phyloP scores from a whole-genome alignment of 2,113 vertebrate species.

The Ictalurus furcatus region DNA sequence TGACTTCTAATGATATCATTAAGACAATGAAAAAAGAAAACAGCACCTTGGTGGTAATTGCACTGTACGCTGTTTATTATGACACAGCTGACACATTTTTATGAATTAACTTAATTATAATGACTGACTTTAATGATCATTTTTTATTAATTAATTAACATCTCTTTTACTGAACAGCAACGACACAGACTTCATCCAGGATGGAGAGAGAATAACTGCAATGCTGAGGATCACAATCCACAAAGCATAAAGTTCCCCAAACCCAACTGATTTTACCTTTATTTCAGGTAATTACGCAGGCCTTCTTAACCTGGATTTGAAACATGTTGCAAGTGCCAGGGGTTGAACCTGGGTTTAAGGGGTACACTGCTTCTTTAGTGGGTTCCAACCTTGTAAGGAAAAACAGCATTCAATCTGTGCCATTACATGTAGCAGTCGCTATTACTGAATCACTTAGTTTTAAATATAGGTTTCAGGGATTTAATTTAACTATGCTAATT shows the following conservation, averaged over 20 bases:
- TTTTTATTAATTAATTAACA: background rate
- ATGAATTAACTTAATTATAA: background rate
- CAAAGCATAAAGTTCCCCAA: background rate
- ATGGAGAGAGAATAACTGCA: background rate
- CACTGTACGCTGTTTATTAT: conserved; percentile 10
- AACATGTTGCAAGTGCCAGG: background rate
- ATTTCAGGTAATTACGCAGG: background rate
- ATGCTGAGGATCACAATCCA: background rate
- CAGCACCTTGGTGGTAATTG: background rate
- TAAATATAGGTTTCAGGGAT: background rate
- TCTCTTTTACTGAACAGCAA: background rate
- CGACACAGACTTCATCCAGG: background rate
- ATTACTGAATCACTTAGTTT: background rate
- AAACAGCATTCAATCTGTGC: background rate
- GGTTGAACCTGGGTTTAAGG: background rate
- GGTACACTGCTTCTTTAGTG: background rate
- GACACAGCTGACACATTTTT: background rate
- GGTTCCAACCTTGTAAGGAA: background rate
- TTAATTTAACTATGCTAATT: background rate
- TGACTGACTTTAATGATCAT: background rate
- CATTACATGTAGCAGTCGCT: background rate
- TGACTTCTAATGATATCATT: background rate
- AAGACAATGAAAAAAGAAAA: background rate
- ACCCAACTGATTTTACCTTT: background rate
- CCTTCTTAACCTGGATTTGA: background rate